phyloP scores from a whole-genome alignment of 2,888 invertebrate species.

The Nemotelus nigrinus region DNA sequence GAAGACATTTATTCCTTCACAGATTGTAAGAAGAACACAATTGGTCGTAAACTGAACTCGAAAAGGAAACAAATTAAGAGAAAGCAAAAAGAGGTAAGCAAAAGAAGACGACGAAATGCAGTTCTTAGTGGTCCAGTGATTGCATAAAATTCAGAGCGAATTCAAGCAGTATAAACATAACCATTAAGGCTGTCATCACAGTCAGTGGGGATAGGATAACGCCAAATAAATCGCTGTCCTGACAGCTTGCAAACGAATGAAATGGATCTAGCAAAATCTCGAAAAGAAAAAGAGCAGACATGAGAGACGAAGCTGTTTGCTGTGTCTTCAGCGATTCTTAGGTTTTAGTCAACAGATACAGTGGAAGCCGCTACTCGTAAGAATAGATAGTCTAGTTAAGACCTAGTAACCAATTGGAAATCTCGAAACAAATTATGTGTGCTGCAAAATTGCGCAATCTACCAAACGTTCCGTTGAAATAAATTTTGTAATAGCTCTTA shows the following conservation, averaged over 20 bases:
- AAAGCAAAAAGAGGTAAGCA: background rate
- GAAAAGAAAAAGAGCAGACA: slow-evolving; percentile 14
- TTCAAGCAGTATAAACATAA: slow-evolving; percentile 42
- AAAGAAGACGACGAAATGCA: slow-evolving; percentile 9
- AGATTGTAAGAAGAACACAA: too few relatives aligned
- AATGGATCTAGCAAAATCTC: slow-evolving; percentile 52
- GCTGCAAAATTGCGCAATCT: too few relatives aligned
- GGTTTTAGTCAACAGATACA: slow-evolving; percentile 29
- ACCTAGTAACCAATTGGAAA: background rate
- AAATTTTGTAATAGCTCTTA: too few relatives aligned
- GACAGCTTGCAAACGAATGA: slow-evolving; percentile 55
- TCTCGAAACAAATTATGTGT: background rate
- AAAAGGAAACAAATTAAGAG: background rate
- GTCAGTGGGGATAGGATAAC: slow-evolving; percentile 41
- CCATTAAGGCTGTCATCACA: slow-evolving; percentile 45
- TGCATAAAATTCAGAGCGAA: slow-evolving; percentile 37
- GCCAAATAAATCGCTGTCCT: slow-evolving; percentile 54
- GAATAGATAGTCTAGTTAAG: slow-evolving; percentile 3
- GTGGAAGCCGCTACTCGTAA: slow-evolving; percentile 1
- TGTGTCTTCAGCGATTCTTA: background rate
- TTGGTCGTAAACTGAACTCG: too few relatives aligned
- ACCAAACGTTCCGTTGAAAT: too few relatives aligned
- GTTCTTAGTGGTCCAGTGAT: slow-evolving; percentile 9
- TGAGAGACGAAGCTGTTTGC: slow-evolving; percentile 21
- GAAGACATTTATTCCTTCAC: too few relatives aligned